These are phyloP conservation scores for Leptopterna dolabrata DNA, from an alignment of 2,888 invertebrate species.

Conservation along the genomic window DNA sequence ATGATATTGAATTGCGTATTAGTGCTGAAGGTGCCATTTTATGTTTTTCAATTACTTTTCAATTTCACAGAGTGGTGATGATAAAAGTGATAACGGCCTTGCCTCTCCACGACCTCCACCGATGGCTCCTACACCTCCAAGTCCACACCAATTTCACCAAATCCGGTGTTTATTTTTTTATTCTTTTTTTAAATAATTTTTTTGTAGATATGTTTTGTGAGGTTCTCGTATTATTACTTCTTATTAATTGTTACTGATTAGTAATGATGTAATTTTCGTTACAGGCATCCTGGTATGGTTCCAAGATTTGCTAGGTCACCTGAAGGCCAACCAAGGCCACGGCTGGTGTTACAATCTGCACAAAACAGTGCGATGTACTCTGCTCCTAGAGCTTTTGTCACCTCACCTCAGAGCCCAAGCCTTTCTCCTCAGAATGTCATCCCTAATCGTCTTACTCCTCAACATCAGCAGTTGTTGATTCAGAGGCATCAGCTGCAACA, in stretches of 20 bases:
- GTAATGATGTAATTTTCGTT: neutral
- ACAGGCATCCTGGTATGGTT: slow-evolving; percentile 63
- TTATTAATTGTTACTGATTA: no score
- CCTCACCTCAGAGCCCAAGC: slow-evolving; percentile 44
- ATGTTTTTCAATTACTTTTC: no score
- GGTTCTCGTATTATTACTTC: no score
- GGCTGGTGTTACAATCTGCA: slow-evolving; percentile 59
- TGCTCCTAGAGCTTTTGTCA: slow-evolving; percentile 54
- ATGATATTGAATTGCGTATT: no score
- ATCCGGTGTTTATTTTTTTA: slow-evolving; percentile 53
- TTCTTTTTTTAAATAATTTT: neutral
- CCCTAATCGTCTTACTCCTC: slow-evolving; percentile 59
- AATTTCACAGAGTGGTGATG: slow-evolving; percentile 57
- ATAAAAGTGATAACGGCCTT: slow-evolving; percentile 58
- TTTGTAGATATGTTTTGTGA: neutral
- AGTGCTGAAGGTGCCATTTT: no score
- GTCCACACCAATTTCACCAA: slow-evolving; percentile 61
- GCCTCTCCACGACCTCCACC: slow-evolving; percentile 65
- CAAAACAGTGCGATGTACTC: slow-evolving; percentile 58
- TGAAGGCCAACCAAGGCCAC: slow-evolving; percentile 65
- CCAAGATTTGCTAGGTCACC: slow-evolving; percentile 69
- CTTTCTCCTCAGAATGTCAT: slow-evolving; percentile 63
- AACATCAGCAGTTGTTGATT: slow-evolving; percentile 66
- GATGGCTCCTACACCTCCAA: slow-evolving; percentile 66
- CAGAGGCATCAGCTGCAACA: slow-evolving; percentile 65